Percentiles rank a stretch among this genome's conserved stretches.
These are phyloP conservation scores for Chesias legatella DNA, from an alignment of 2,888 invertebrate species.

Conservation along the genomic window DNA sequence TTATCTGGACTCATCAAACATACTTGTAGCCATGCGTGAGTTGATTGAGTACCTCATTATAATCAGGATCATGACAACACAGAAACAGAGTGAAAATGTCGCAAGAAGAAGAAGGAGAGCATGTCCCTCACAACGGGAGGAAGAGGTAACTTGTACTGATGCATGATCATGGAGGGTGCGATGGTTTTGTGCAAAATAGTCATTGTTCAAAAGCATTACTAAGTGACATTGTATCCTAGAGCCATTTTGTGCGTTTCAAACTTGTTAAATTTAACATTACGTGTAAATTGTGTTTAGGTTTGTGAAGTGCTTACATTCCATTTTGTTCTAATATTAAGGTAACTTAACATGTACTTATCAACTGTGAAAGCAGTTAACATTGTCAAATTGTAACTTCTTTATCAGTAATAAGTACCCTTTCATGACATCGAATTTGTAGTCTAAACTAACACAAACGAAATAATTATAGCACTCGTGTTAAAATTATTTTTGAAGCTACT, in stretches of 20 bases:
- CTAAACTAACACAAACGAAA: conserved; percentile 49
- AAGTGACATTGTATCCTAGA: conserved; percentile 51
- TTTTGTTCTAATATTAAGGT: background rate
- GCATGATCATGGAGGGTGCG: conserved; percentile 63
- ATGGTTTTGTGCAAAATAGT: conserved; percentile 55
- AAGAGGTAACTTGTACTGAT: conserved; percentile 54
- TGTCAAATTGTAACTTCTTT: conserved; percentile 20
- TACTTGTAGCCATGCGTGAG: conserved; percentile 73
- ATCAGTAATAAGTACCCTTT: conserved; percentile 47
- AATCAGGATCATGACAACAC: conserved; percentile 55
- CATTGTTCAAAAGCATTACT: conserved; percentile 51
- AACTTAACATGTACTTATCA: background rate
- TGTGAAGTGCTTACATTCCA: conserved; percentile 19
- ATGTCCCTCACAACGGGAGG: conserved; percentile 44
- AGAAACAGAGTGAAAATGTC: conserved; percentile 53
- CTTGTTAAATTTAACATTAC: conserved; percentile 11
- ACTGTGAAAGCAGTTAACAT: conserved; percentile 17
- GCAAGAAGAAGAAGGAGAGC: conserved; percentile 58
- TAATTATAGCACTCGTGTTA: conserved; percentile 51
- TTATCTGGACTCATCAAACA: conserved; percentile 62
- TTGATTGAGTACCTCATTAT: conserved; percentile 50
- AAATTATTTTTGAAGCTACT: conserved; percentile 47
- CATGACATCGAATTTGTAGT: conserved; percentile 32
- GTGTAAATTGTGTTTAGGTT: conserved; percentile 15
- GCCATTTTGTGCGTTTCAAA: conserved; percentile 68